phyloP scores from a whole-genome alignment of 2,888 invertebrate genomes.

The Allygus modestus region DNA sequence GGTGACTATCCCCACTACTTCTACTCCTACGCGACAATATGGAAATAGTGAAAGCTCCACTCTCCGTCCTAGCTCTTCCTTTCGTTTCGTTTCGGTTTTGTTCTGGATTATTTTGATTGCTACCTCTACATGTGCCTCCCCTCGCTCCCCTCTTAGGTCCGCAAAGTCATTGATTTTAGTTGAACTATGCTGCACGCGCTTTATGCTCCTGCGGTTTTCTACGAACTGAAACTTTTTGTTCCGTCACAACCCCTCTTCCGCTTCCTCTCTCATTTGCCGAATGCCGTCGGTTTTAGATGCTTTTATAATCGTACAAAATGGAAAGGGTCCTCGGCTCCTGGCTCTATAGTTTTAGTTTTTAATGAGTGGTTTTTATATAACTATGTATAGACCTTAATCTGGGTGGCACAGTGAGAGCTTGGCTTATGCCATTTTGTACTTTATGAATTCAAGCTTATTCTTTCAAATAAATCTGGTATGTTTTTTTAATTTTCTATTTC shows the following conservation, averaged over 20 bases:
- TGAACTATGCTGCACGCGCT: constrained; percentile 39
- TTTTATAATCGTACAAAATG: background rate
- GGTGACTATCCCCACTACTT: constrained; percentile 49
- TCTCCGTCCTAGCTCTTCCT: constrained; percentile 58
- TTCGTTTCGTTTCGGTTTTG: constrained; percentile 55
- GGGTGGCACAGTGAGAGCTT: no score
- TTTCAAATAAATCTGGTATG: no score
- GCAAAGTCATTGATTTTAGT: constrained; percentile 39
- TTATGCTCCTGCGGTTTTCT: constrained; percentile 24
- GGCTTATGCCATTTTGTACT: no score
- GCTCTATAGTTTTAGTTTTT: constrained; percentile 28
- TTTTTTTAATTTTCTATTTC: no score
- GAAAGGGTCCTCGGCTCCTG: background rate
- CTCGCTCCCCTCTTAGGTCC: background rate
- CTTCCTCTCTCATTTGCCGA: background rate
- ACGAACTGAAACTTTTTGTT: constrained; percentile 38
- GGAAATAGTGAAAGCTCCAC: constrained; percentile 54
- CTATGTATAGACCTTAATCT: background rate
- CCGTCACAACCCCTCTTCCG: constrained; percentile 37
- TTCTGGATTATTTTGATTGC: constrained; percentile 53
- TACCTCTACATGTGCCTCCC: constrained; percentile 27
- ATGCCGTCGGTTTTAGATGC: background rate
- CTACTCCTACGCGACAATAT: constrained; percentile 60
- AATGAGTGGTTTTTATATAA: background rate
- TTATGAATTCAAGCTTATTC: no score